phyloP scores from a whole-genome alignment of 2,797 vertebrate species.

The Sarcophilus harrisii region DNA sequence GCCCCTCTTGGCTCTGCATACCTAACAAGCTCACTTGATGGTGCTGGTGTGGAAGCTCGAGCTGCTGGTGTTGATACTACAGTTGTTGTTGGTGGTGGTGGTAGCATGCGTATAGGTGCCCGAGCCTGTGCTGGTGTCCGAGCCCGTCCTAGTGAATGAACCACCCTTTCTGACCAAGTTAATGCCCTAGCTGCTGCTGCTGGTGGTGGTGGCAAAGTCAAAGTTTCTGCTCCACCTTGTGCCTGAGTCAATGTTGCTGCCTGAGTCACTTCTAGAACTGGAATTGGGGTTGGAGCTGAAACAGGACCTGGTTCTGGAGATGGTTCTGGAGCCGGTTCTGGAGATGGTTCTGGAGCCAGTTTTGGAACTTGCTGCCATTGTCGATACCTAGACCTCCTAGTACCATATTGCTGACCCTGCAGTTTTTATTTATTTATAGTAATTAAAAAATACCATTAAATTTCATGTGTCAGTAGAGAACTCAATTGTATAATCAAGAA shows the following conservation, averaged over 20 bases:
- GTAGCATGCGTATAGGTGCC: neutral
- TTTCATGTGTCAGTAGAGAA: neutral
- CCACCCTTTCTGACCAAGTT: neutral
- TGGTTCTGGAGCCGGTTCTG: no score
- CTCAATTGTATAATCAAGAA: neutral
- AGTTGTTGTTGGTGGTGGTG: neutral
- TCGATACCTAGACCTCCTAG: neutral
- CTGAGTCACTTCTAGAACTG: neutral
- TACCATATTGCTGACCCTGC: neutral
- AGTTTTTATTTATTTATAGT: neutral
- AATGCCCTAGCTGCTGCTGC: neutral
- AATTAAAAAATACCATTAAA: neutral
- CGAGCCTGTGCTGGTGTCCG: neutral
- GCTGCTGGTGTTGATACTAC: neutral
- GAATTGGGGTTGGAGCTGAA: neutral
- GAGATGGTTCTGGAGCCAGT: neutral
- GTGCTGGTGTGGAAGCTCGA: neutral
- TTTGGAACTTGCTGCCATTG: neutral
- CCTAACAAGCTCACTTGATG: conserved; percentile 75
- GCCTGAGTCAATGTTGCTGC: neutral
- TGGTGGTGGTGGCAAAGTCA: neutral
- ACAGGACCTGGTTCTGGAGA: no score
- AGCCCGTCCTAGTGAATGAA: neutral
- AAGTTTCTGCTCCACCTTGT: neutral
- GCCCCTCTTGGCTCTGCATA: conserved; percentile 84